Base-by-base conservation (phyloP, 2,113 vertebrate species). In the Pagrus major region DNA sequence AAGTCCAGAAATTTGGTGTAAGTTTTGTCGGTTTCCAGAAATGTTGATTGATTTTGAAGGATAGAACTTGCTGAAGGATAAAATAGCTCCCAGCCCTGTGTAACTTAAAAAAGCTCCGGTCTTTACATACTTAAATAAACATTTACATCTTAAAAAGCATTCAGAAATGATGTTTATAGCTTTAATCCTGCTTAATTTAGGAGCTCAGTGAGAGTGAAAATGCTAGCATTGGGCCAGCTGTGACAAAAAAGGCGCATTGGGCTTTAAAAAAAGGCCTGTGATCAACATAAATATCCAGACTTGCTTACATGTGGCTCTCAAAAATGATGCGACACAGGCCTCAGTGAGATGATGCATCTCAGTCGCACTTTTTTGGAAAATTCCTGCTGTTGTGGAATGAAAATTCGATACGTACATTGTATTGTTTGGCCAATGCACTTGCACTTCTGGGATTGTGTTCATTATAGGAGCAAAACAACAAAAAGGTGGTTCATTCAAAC, bases 311-410 rank as follows among this genome's bases (percentile, higher is more conserved):
- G 55, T 65, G 47, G 59, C 46, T 77, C 23, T 46, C 29, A 23
- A 3, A 78, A 59, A 76, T 16, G 9, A 47, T 15, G 51, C 51
- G 71, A 60, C 65, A 21, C 37, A 51, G 69, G 75, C 67, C 54
- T 82, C 76, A 60, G 64, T 44, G 81, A 92, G 86, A 91, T 91
- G 84, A 91, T 93, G 88, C 90, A 93, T 89, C 89, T 91, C 90
- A 91, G 82, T 76, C 29, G 41, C 76, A 75, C 83, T 89, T 86
- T 77, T 85, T 18, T 31, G 74, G 78, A 63, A 47, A 86, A 86
- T 60, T 33, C 39, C 41, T 42, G 31, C 15, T 25, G 54, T 75
- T 66, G 51, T 31, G 56, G 74, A 78, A 80, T 31, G 33, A 81
- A 20, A 31, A 64, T 80, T 59, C 73, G 55, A 83, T 82, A 86